Conservation (phyloP, 2,797 vertebrate species). For the Picus viridis region DNA sequence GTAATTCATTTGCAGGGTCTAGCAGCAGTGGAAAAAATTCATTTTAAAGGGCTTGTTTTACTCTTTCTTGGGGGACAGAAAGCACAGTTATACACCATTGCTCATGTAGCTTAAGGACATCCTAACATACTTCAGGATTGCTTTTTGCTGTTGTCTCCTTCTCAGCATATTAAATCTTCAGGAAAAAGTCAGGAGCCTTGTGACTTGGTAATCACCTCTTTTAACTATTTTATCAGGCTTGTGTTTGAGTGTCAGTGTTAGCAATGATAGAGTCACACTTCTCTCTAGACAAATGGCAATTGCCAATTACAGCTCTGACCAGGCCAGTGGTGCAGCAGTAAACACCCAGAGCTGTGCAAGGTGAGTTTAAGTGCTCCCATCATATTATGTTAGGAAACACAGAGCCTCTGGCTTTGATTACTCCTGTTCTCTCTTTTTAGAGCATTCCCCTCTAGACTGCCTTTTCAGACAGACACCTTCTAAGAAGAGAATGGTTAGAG, state of each 20-base stretch:
- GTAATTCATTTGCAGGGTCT: neutral
- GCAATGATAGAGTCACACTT: neutral
- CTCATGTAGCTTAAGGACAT: neutral
- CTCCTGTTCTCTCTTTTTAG: neutral
- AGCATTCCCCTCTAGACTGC: neutral
- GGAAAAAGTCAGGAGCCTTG: neutral
- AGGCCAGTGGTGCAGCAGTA: neutral
- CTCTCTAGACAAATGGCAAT: neutral
- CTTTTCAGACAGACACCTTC: neutral
- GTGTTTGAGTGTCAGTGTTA: neutral
- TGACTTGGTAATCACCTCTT: neutral
- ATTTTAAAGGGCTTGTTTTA: neutral
- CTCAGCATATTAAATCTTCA: neutral
- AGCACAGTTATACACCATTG: neutral
- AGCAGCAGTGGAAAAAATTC: neutral
- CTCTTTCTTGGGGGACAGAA: neutral
- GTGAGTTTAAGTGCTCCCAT: neutral
- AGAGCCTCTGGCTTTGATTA: neutral
- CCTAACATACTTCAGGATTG: too few species aligned
- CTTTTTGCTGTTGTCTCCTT: neutral
- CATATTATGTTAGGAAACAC: neutral
- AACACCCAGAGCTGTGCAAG: neutral
- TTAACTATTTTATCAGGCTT: neutral
- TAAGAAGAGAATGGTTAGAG: neutral
- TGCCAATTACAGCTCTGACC: neutral